A percentile compares a stretch with the other conserved stretches of the same genome.
phyloP scores from a whole-genome alignment of 2,888 invertebrate genomes.

The Lepidochrysops patricia region DNA sequence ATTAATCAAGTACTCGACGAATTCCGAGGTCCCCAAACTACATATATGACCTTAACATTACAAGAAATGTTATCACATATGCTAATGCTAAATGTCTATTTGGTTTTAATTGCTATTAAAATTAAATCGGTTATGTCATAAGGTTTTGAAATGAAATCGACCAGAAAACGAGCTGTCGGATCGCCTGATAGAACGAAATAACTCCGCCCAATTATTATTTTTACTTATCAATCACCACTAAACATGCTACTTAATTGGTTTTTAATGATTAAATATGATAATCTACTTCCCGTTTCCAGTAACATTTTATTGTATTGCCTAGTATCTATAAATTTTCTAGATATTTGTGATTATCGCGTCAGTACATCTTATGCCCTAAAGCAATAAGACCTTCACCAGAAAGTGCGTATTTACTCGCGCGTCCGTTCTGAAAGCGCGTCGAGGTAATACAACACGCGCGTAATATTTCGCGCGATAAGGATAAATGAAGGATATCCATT shows the following conservation, averaged over 20 bases:
- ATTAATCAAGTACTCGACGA: constrained; percentile 4
- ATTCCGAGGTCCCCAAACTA: constrained; percentile 9
- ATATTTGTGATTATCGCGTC: not conserved
- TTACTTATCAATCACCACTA: too few species aligned
- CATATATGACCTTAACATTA: constrained; percentile 15
- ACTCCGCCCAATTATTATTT: too few species aligned
- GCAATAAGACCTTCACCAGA: not conserved
- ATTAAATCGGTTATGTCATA: not conserved
- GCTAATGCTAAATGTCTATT: constrained; percentile 4
- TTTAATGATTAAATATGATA: not conserved
- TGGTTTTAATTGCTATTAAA: not conserved
- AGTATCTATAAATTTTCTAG: not conserved
- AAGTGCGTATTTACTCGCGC: not conserved
- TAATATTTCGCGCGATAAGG: too few species aligned
- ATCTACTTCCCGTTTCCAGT: not conserved
- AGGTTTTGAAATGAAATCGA: too few species aligned
- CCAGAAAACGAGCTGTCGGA: too few species aligned
- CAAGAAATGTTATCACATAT: constrained; percentile 1
- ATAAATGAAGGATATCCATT: too few species aligned
- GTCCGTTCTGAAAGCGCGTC: too few species aligned
- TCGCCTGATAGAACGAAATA: too few species aligned
- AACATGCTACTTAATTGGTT: too few species aligned
- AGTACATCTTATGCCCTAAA: constrained; percentile 1
- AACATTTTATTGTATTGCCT: not conserved
- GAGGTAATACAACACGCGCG: too few species aligned